Evolutionary conservation across 2,888 invertebrate genomes (phyloP).

Genomic region (Poecilobothrus nobilitatus): DNA sequence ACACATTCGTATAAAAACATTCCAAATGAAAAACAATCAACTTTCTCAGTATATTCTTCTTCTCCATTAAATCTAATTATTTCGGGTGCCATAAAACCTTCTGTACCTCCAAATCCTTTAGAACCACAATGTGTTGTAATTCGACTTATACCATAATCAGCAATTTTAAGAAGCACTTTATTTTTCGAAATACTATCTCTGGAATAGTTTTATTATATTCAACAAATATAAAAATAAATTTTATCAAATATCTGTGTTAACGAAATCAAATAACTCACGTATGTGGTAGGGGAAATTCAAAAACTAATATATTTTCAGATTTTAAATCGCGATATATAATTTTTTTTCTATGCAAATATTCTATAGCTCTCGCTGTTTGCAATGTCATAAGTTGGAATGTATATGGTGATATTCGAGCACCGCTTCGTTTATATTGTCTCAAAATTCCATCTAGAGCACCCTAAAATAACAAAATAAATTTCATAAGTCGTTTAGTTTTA

Average conservation of each 20-base stretch:
- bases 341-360: constrained; percentile 85
- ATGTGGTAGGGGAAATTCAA: constrained; percentile 79
- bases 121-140: constrained; percentile 82
- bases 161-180: constrained; percentile 81
- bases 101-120: constrained; percentile 97
- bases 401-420: constrained; percentile 69
- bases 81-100: constrained; percentile 99
- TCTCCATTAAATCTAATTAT: constrained; percentile 97
- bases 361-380: constrained; percentile 88
- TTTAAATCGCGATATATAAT: constrained; percentile 77
- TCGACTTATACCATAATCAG: constrained; percentile 93
- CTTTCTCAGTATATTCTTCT: constrained; percentile 97
- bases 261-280: constrained; percentile 30
- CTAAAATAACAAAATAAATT: constrained; percentile 37
- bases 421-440: constrained; percentile 75
- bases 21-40: constrained; percentile 97
- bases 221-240: no score
- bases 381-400: constrained; percentile 76
- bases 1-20: constrained; percentile 96
- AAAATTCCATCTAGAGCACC: constrained; percentile 82
- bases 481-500: neutral
- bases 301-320: constrained; percentile 97
- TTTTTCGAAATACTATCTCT: constrained; percentile 55
- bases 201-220: neutral
- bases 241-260: neutral